Conservation (phyloP, 2,797 vertebrate species). For the Hemitrygon akajei region DNA sequence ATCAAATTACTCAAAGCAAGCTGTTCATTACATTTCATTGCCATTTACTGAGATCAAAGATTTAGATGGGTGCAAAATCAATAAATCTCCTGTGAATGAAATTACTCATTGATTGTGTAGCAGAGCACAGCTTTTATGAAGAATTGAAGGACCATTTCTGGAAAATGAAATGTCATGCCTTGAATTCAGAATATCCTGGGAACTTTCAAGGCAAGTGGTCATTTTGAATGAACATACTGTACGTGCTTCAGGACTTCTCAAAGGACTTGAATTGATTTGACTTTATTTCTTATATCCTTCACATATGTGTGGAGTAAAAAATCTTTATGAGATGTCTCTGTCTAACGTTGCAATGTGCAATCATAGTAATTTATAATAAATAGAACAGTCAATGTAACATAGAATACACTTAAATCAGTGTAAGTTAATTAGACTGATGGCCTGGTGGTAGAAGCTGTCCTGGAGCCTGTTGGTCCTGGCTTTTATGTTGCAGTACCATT, state of each 20-base stretch:
- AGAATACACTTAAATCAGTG: too few species aligned
- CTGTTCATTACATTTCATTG: not conserved
- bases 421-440: too few species aligned
- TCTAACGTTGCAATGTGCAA: too few species aligned
- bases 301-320: too few species aligned
- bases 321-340: too few species aligned
- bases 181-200: not conserved
- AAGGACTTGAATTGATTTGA: not conserved
- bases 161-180: not conserved
- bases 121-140: not conserved
- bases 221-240: not conserved
- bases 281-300: too few species aligned
- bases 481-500: too few species aligned
- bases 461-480: too few species aligned
- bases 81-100: not conserved
- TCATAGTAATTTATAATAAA: too few species aligned
- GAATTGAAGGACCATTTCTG: not conserved
- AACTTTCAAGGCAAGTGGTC: not conserved
- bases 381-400: too few species aligned
- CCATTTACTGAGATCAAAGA: not conserved
- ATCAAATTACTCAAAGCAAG: not conserved
- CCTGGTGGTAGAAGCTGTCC: too few species aligned
- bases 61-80: not conserved
- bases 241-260: not conserved
- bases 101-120: not conserved